These are phyloP conservation scores for Aphelenchoides bicaudatus DNA, from an alignment of 2,888 invertebrate genomes.

Conservation along the genomic window DNA sequence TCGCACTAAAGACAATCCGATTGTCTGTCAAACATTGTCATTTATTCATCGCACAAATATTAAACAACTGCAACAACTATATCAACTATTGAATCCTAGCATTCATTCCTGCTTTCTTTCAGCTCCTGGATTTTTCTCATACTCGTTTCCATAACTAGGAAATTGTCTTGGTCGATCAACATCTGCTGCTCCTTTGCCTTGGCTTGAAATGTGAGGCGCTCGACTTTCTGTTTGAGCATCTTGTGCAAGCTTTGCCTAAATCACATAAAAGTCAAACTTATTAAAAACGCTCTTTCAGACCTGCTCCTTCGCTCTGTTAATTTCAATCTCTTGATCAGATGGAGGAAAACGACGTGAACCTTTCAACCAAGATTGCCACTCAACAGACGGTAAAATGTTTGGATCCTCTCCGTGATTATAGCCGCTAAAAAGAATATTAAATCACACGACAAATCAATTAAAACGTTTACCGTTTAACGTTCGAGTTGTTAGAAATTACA, in stretches of 20 bases:
- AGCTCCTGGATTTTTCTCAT: constrained; percentile 41
- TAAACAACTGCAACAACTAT: constrained; percentile 5
- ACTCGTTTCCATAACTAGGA: constrained; percentile 48
- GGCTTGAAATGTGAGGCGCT: constrained; percentile 45
- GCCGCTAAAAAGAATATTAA: constrained; percentile 39
- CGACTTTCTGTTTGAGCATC: constrained; percentile 49
- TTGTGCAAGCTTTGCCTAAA: constrained; percentile 47
- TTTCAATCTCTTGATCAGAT: constrained; percentile 47
- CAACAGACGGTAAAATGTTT: constrained; percentile 39
- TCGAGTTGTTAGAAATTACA: constrained; percentile 38
- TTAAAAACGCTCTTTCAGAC: constrained; percentile 27
- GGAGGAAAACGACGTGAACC: constrained; percentile 56
- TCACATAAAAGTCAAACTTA: neutral
- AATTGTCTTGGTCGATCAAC: constrained; percentile 28
- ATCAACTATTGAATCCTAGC: neutral
- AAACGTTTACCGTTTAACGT: constrained; percentile 26
- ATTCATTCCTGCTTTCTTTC: constrained; percentile 15
- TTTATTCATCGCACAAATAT: neutral
- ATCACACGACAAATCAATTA: neutral
- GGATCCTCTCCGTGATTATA: constrained; percentile 45
- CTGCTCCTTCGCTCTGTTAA: constrained; percentile 49
- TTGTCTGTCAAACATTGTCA: too few species aligned
- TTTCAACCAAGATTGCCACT: constrained; percentile 55
- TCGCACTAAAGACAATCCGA: neutral
- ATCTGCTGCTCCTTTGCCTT: constrained; percentile 37